A percentile compares a stretch with the other conserved stretches of the same genome.
Conservation (phyloP, 2,888 invertebrate species). For the Lepas anatifera region DNA sequence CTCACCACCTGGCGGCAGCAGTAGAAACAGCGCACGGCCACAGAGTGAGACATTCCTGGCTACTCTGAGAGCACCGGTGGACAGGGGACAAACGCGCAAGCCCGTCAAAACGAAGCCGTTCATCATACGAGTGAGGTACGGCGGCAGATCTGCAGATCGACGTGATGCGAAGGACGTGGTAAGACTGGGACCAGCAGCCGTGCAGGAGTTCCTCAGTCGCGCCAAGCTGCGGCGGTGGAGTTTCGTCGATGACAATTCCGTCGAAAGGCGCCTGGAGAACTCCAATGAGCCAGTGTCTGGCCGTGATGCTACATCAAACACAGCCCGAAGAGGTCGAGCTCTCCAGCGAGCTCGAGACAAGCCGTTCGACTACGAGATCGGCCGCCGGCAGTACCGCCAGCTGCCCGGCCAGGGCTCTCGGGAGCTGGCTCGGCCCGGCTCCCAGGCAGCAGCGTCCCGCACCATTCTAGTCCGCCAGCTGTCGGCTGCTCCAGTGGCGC, state of each 20-base stretch:
- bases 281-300: background rate
- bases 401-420: background rate
- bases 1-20: background rate
- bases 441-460: background rate
- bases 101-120: background rate
- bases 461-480: background rate
- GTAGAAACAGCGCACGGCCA: background rate
- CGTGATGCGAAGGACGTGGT: background rate
- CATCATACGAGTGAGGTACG: background rate
- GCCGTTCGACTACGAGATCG: background rate
- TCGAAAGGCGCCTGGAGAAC: background rate
- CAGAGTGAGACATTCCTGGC: background rate
- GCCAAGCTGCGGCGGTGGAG: background rate
- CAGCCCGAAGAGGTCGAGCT: background rate
- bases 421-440: background rate
- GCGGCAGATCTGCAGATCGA: background rate
- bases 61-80: background rate
- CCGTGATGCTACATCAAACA: background rate
- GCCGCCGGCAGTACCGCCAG: background rate
- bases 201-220: background rate
- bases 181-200: background rate
- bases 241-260: background rate
- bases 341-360: background rate
- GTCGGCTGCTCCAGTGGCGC: background rate
- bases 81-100: background rate